Conservation (phyloP, 2,113 vertebrate species). For the Rynchops niger region DNA sequence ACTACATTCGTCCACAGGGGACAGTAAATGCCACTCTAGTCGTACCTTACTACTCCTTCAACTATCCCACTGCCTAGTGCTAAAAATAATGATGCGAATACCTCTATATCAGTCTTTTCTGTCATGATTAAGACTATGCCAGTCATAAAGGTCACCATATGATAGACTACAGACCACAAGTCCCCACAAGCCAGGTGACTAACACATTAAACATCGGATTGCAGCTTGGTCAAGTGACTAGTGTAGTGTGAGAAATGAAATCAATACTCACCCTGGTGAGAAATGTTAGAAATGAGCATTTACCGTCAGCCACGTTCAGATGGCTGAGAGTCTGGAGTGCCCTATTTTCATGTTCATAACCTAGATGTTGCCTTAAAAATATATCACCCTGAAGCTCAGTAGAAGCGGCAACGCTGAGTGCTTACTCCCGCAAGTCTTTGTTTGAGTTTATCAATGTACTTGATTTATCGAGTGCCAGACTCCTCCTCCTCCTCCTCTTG, state of each 20-base stretch:
- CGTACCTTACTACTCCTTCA: conserved; percentile 3
- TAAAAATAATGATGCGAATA: conserved; percentile 9
- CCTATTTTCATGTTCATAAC: not conserved
- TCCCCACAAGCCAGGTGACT: not conserved
- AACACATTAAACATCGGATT: not conserved
- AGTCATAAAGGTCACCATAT: conserved; percentile 34
- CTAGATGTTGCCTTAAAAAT: not conserved
- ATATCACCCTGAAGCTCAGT: not conserved
- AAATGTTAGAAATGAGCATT: conserved; percentile 25
- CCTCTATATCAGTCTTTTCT: not conserved
- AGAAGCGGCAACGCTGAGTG: not conserved
- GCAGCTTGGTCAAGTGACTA: conserved; percentile 31
- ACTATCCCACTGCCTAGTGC: not conserved
- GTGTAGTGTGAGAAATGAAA: conserved; percentile 34
- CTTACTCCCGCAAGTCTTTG: not conserved
- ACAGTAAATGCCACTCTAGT: not conserved
- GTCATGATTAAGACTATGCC: not conserved
- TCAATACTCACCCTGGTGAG: conserved; percentile 28
- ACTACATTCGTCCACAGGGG: not conserved
- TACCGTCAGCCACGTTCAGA: not conserved
- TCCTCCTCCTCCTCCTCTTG: not conserved
- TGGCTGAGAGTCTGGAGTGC: not conserved
- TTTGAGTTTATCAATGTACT: not conserved
- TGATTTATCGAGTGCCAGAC: not conserved
- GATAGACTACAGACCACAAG: not conserved